Base-by-base conservation (phyloP, 2,888 invertebrate species). In the Slavum lentiscoides region DNA sequence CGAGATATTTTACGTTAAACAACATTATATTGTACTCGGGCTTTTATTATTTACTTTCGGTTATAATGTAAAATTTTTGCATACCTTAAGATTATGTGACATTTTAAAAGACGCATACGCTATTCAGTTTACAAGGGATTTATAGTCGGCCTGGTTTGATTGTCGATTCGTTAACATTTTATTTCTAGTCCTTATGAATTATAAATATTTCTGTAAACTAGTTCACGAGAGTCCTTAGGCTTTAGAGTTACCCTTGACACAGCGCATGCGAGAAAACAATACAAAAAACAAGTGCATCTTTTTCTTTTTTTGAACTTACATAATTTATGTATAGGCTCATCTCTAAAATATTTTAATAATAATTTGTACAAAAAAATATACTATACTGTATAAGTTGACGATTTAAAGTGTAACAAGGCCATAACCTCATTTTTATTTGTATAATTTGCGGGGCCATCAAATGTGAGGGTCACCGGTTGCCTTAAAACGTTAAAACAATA, bases 341-440 rank as follows among this genome's bases (percentile, higher is more conserved):
- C 75, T 76, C n/a, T 43, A 15, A 76, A 76, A 76, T 76, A 76
- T 43, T 43, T 9, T 68, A 58, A 59, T 59, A 72, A 72, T 59
- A 72, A 59, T 39, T 76, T 17, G 30, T 30, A 30, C 30, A 30
- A 30, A 1, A 30, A 1, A 30, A 30, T 76, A 30, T 8, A 68
- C 59, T 30, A 68, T 68, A 68, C 30, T 8, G 49, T 30, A 43
- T 39, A 55, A 80, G 72, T 72, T 72, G 30, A 72, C 72, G 72
- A 80, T 80, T 80, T 80, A 72, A 80, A 80, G 55, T 80, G 80
- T 72, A 80, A 80, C 80, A 64, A 80, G 80, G 80, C 72, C 64
- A 58, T 80, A 80, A 80, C 80, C 80, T 80, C 62, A 80, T 70
- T 80, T 80, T 74, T 58, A 80, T 80, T 72, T 80, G 72, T 80